Percentiles rank a stretch among this genome's conserved stretches.
These are phyloP conservation scores for Limnephilus auricula DNA, from an alignment of 2,888 invertebrate species.

Conservation along the genomic window DNA sequence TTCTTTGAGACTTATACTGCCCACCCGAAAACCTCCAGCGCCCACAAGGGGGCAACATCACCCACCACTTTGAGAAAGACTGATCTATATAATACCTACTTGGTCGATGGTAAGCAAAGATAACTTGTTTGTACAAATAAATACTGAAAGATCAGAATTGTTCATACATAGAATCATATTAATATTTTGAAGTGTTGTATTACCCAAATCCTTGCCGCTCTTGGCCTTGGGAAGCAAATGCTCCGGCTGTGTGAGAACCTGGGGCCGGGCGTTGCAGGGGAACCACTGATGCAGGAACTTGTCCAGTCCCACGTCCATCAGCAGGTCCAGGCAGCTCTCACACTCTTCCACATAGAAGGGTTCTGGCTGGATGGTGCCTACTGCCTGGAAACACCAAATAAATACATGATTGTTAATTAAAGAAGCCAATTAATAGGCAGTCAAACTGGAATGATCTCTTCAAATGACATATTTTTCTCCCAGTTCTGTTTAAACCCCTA, in stretches of 20 bases:
- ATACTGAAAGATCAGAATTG: no score
- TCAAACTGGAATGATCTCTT: not conserved
- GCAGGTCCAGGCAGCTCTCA: constrained; percentile 88
- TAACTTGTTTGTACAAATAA: no score
- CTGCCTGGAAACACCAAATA: constrained; percentile 72
- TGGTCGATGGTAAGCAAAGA: no score
- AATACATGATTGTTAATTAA: not conserved
- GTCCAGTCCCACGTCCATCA: constrained; percentile 86
- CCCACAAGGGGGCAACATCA: no score
- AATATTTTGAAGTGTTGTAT: no score
- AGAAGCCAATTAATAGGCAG: not conserved
- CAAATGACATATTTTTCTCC: not conserved
- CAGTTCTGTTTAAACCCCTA: not conserved
- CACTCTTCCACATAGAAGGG: constrained; percentile 94
- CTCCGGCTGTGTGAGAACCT: constrained; percentile 74
- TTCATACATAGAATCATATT: no score
- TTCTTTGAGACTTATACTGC: no score
- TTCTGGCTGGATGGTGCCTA: constrained; percentile 83
- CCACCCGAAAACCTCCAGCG: no score
- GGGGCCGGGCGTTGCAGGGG: constrained; percentile 82
- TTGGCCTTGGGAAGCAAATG: constrained; percentile 67
- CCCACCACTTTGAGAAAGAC: no score
- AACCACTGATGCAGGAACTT: constrained; percentile 84
- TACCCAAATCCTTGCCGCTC: constrained; percentile 68
- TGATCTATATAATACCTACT: no score